A percentile compares a stretch with the other conserved stretches of the same genome.
Evolutionary conservation across 2,113 vertebrate genomes (phyloP).

Genomic region (Uria aalge): DNA sequence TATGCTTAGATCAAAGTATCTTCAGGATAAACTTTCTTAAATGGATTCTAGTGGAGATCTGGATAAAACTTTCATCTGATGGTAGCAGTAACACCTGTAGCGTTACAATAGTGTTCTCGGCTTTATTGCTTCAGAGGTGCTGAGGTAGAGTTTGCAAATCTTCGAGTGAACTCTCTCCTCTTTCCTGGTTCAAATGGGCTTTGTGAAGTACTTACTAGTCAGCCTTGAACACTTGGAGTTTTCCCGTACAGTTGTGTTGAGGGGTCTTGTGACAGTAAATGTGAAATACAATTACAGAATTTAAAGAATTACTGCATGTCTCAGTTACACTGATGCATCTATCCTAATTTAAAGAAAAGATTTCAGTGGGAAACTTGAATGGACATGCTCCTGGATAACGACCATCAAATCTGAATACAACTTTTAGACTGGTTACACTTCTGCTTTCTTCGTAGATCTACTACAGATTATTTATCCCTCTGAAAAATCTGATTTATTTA

Average conservation of each 20-base stretch:
- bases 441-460: constrained; percentile 5
- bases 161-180: neutral
- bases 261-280: neutral
- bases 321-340: neutral
- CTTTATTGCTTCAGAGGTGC: neutral
- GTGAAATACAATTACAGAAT: neutral
- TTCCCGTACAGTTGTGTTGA: neutral
- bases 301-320: neutral
- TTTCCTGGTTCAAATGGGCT: neutral
- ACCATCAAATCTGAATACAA: neutral
- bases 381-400: neutral
- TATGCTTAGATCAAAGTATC: neutral
- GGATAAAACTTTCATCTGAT: neutral
- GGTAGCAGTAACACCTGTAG: neutral
- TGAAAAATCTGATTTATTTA: constrained; percentile 38
- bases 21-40: neutral
- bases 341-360: neutral
- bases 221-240: neutral
- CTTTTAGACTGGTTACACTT: constrained; percentile 4
- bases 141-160: neutral
- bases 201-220: neutral
- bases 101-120: neutral
- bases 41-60: neutral
- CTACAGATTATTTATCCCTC: neutral
- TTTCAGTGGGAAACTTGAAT: neutral